phyloP scores from a whole-genome alignment of 2,888 invertebrate genomes.

The Invenusta paracnida region DNA sequence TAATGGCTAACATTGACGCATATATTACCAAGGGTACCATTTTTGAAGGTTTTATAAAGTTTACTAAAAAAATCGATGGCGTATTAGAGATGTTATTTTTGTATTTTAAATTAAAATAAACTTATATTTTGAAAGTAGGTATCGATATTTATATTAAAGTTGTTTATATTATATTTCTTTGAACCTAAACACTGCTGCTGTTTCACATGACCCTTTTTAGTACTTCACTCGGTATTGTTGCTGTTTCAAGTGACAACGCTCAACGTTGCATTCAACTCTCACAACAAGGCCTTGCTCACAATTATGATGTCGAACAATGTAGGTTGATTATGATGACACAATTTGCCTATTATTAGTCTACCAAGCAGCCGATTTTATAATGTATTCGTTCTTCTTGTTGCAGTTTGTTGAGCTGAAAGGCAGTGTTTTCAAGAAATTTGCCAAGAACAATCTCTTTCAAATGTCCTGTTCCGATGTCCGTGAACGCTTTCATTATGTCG shows the following conservation, averaged over 20 bases:
- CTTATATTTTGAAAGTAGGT: no score
- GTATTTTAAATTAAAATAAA: no score
- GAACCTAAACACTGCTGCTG: no score
- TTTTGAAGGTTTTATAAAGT: no score
- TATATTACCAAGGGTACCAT: no score
- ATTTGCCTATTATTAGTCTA: background rate
- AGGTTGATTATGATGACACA: slow-evolving; percentile 60
- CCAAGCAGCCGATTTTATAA: background rate
- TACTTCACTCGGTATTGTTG: slow-evolving; percentile 59
- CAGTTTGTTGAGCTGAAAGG: slow-evolving; percentile 98
- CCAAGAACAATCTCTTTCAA: slow-evolving; percentile 88
- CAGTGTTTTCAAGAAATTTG: slow-evolving; percentile 97
- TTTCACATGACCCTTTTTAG: slow-evolving; percentile 49
- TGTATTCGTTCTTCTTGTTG: slow-evolving; percentile 52
- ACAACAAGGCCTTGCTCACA: slow-evolving; percentile 90
- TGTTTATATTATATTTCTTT: no score
- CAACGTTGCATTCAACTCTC: slow-evolving; percentile 97
- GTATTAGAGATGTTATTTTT: no score
- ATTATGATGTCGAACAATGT: slow-evolving; percentile 99
- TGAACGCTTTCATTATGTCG: slow-evolving; percentile 86
- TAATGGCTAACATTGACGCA: no score
- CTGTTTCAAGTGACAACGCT: slow-evolving; percentile 86
- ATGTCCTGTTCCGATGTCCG: slow-evolving; percentile 95
- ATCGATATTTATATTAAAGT: no score
- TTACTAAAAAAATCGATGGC: no score